phyloP scores from a whole-genome alignment of 2,797 vertebrate genomes.

The Halcyon badia region DNA sequence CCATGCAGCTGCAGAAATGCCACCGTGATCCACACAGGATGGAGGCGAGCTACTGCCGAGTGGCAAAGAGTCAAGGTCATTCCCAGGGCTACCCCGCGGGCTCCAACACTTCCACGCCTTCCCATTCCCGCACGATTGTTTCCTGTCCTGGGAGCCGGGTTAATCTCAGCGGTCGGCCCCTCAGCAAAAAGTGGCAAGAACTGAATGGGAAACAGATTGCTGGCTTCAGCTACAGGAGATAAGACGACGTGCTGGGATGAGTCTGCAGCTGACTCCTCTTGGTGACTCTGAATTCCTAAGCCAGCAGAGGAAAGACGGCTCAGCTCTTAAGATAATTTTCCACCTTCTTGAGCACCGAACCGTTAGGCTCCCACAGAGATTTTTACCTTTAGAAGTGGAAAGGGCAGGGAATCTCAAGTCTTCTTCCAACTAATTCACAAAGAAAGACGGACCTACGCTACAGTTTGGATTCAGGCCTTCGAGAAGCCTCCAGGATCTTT shows the following conservation, averaged over 20 bases:
- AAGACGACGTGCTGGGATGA: not conserved
- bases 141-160: slow-evolving; percentile 25
- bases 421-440: not conserved
- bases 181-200: slow-evolving; percentile 37
- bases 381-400: slow-evolving; percentile 17
- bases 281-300: slow-evolving; percentile 46
- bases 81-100: not conserved
- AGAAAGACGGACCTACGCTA: not conserved
- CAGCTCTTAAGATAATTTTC: slow-evolving; percentile 62
- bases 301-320: slow-evolving; percentile 36
- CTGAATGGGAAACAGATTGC: slow-evolving; percentile 45
- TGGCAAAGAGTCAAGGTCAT: not conserved
- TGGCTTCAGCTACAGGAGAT: slow-evolving; percentile 33
- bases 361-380: not conserved
- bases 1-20: not conserved
- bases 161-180: slow-evolving; percentile 41
- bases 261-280: not conserved
- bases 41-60: not conserved
- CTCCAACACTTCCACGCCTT: slow-evolving; percentile 41
- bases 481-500: not conserved
- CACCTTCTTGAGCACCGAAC: slow-evolving; percentile 38
- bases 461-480: not conserved
- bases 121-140: not conserved
- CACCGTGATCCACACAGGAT: not conserved
- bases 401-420: not conserved